These are phyloP conservation scores for Synodontis membranacea DNA, from an alignment of 2,113 vertebrate species.

Conservation along the genomic window DNA sequence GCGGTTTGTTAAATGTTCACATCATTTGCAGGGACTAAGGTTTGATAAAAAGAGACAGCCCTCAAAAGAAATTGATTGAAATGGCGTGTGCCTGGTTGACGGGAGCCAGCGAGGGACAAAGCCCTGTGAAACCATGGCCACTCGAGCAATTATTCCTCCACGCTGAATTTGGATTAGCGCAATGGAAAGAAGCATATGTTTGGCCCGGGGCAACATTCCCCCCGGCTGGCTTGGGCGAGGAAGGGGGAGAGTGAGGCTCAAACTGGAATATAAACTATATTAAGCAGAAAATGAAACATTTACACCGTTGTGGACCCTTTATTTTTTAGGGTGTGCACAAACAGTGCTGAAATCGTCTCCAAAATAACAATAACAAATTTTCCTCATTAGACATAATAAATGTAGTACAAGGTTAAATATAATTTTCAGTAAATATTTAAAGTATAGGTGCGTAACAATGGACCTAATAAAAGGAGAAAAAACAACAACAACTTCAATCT, in stretches of 20 bases:
- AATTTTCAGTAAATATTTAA: background rate
- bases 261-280: conserved; percentile 86
- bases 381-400: background rate
- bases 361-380: background rate
- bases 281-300: conserved; percentile 68
- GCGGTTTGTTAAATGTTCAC: conserved; percentile 77
- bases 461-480: background rate
- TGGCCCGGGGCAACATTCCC: conserved; percentile 97
- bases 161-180: conserved; percentile 99
- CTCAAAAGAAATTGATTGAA: conserved; percentile 94
- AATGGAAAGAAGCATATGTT: conserved; percentile 99
- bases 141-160: conserved; percentile 99
- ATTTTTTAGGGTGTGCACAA: conserved; percentile 53
- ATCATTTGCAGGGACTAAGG: conserved; percentile 78
- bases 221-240: conserved; percentile 90
- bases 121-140: conserved; percentile 95
- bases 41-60: conserved; percentile 89
- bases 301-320: conserved; percentile 64
- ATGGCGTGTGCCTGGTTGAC: conserved; percentile 99
- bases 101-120: conserved; percentile 99
- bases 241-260: conserved; percentile 78
- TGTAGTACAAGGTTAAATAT: background rate
- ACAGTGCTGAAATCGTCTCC: conserved; percentile 50
- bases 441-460: background rate
- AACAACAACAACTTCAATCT: background rate